Evolutionary conservation across 2,797 vertebrate species (phyloP).

Genomic region (Sandelia bainsii): DNA sequence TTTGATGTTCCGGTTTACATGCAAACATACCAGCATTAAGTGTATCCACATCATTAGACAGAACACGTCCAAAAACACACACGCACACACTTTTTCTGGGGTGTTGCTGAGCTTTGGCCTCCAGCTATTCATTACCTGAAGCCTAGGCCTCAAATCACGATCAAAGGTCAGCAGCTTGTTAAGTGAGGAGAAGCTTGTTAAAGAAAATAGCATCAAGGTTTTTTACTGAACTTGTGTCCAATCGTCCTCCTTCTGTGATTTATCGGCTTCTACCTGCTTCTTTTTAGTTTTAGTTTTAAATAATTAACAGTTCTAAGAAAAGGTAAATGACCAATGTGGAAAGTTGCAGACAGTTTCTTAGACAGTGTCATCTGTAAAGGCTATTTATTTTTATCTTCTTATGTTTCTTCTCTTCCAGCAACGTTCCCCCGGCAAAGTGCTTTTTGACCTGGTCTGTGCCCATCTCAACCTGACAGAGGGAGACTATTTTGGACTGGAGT

Average conservation of each 20-base stretch:
- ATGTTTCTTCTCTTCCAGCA: conserved; percentile 79
- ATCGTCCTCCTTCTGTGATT: neutral
- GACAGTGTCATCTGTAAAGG: no score
- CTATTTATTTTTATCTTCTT: neutral
- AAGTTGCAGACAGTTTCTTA: no score
- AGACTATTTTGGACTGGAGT: conserved; percentile 95
- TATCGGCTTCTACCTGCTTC: no score
- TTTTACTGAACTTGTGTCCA: neutral
- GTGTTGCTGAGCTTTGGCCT: conserved; percentile 39
- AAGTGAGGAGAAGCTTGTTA: conserved; percentile 22
- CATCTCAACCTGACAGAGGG: conserved; percentile 94
- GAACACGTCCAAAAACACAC: neutral
- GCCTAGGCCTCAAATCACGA: conserved; percentile 3
- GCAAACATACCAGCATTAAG: neutral
- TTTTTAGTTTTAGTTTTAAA: neutral
- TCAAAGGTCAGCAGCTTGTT: conserved; percentile 44
- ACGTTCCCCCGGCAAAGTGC: conserved; percentile 89
- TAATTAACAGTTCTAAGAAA: neutral
- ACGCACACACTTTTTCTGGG: neutral
- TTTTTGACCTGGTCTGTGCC: conserved; percentile 90
- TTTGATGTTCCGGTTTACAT: neutral
- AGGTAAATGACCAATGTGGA: neutral
- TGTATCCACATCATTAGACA: conserved; percentile 9
- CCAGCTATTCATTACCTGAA: conserved; percentile 43
- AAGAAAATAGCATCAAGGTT: neutral